Evolutionary conservation across 2,797 vertebrate species (phyloP).

Genomic region (Onychomys arenicola): DNA sequence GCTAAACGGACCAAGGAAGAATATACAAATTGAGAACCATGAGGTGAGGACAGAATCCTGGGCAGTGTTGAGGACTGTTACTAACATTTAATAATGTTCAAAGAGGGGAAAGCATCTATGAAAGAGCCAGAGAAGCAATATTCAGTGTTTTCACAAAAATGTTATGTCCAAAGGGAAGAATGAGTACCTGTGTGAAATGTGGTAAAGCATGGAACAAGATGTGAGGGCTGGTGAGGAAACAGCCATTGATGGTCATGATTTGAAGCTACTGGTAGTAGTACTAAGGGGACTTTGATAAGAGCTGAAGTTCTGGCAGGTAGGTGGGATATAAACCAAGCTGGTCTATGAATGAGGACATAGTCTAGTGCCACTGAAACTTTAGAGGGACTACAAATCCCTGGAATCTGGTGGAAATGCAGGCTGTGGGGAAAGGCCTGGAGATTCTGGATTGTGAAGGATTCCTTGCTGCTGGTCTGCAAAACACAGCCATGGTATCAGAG

Average conservation of each 20-base stretch:
- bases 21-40: background rate
- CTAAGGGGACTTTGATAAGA: background rate
- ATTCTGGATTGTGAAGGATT: background rate
- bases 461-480: background rate
- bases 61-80: background rate
- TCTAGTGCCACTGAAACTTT: background rate
- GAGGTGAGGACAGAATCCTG: background rate
- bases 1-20: background rate
- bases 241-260: background rate
- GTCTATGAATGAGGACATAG: background rate
- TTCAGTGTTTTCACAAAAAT: slow-evolving; percentile 10
- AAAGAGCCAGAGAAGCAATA: background rate
- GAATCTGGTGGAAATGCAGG: background rate
- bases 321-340: background rate
- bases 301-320: background rate
- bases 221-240: background rate
- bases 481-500: background rate
- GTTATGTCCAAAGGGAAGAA: background rate
- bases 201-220: background rate
- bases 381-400: background rate
- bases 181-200: background rate
- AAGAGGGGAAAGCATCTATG: background rate
- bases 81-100: background rate
- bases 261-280: background rate
- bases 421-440: background rate